Base-by-base conservation (phyloP, 2,797 vertebrate species). In the Cyclopterus lumpus region DNA sequence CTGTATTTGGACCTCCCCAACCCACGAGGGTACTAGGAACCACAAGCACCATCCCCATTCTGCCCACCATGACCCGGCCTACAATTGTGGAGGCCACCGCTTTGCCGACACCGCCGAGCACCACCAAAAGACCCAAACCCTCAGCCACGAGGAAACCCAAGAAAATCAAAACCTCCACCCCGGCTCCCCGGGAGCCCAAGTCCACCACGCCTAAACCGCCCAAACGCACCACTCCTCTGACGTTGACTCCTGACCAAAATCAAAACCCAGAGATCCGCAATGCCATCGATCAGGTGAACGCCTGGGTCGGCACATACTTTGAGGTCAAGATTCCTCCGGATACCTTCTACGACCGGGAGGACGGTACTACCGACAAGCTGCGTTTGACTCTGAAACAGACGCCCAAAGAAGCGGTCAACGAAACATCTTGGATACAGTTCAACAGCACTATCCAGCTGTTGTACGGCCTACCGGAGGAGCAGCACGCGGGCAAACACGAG, bases 391-490 rank as follows among this genome's bases (percentile, higher is more conserved):
- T 99, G 88, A 97, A 96, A 82, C 95, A 95, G 51, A 96, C 95
- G 42, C 95, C 97, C 40, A 96, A 95, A 85, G 96, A 98, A 64
- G 81, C 95, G 32, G 93, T 97, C 2, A 96, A 89, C 8, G 97
- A 99, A 88, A 95, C 95, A 2, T 98, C 97, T 0, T 99, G 98
- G 98, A 99, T 99, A 28, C 97, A 99, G 77, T 99, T 99, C 86
- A 99, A 99, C 86, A 98, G 97, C 90, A 98, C 97, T 8, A 99
- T 98, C 91, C 98, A 99, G 91, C 96, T 99, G 57, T 94, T 99
- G 93, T 99, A 99, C 0, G 98, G 98, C 73, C 93, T 99, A 86
- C 97, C 98, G 0, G 96, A 98, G 70, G 92, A 86, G 82, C 91
- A 75, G 72, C 96, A 98, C 8, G 90, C 95, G 9, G 98, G 98